A percentile compares a stretch with the other conserved stretches of the same genome.
These are phyloP conservation scores for Drosophila bifasciata DNA, from an alignment of 1,140 invertebrate genomes.

Conservation along the genomic window DNA sequence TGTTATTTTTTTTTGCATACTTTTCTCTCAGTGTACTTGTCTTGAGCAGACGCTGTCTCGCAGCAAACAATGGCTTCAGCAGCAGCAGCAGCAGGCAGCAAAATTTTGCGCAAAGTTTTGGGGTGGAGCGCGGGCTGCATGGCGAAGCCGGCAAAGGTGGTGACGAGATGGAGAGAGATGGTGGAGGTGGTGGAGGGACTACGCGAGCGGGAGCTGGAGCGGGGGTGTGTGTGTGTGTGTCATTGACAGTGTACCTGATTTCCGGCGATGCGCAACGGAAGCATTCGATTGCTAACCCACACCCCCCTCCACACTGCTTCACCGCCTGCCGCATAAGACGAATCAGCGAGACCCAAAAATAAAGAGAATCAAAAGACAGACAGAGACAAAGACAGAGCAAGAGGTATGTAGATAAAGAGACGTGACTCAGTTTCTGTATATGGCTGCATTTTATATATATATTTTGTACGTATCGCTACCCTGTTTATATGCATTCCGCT, in stretches of 20 bases:
- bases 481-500: conserved; percentile 27
- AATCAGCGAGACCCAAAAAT: no score
- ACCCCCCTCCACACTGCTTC: no score
- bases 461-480: background rate
- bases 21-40: conserved; percentile 20
- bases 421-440: conserved; percentile 30
- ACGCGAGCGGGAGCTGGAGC: background rate
- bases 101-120: conserved; percentile 25
- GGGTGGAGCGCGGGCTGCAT: conserved; percentile 3
- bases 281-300: conserved; percentile 71
- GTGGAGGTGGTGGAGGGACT: background rate
- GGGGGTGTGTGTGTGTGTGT: no score
- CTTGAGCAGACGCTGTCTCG: conserved; percentile 29
- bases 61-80: conserved; percentile 42
- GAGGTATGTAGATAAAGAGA: conserved; percentile 37
- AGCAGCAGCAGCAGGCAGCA: conserved; percentile 23
- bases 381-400: conserved; percentile 20
- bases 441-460: background rate
- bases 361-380: conserved; percentile 27
- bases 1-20: no score
- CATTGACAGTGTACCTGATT: conserved; percentile 70
- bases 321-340: conserved; percentile 39
- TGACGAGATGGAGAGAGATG: background rate
- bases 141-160: conserved; percentile 22
- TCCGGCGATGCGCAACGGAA: conserved; percentile 70